These are phyloP conservation scores for Gymnopithys bicolor DNA, from an alignment of 2,797 vertebrate genomes.

Conservation along the genomic window DNA sequence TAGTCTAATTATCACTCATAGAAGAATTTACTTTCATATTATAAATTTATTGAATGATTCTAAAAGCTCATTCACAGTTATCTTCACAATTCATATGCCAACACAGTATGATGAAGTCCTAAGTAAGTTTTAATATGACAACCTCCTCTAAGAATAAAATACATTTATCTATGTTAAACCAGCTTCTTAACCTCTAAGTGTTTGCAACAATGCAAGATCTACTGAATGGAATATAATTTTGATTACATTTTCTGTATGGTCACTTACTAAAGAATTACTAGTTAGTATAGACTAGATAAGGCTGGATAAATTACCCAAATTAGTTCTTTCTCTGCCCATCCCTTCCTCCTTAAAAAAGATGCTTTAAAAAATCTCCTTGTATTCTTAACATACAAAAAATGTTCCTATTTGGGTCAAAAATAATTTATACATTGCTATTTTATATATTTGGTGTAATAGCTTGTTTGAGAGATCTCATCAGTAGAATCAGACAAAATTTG, in stretches of 20 bases:
- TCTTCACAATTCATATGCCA: not conserved
- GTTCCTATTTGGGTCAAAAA: not conserved
- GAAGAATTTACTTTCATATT: not conserved
- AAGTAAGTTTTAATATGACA: not conserved
- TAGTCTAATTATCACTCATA: not conserved
- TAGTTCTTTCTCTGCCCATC: not conserved
- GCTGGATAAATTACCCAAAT: not conserved
- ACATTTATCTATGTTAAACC: not conserved
- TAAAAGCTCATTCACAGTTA: not conserved
- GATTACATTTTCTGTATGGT: not conserved
- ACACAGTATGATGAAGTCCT: not conserved
- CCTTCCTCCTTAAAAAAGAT: not conserved
- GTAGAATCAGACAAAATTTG: not conserved
- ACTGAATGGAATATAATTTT: not conserved
- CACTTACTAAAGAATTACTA: not conserved
- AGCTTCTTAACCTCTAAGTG: not conserved
- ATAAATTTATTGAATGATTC: not conserved
- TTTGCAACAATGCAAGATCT: not conserved
- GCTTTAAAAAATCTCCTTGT: not conserved
- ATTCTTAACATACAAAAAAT: not conserved
- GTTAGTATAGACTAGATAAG: not conserved
- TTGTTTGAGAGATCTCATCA: not conserved
- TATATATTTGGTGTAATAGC: not conserved
- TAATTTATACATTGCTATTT: fast-evolving
- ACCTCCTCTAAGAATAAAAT: not conserved